Conservation (phyloP, 2,797 vertebrate genomes). For the Anguilla marmorata region DNA sequence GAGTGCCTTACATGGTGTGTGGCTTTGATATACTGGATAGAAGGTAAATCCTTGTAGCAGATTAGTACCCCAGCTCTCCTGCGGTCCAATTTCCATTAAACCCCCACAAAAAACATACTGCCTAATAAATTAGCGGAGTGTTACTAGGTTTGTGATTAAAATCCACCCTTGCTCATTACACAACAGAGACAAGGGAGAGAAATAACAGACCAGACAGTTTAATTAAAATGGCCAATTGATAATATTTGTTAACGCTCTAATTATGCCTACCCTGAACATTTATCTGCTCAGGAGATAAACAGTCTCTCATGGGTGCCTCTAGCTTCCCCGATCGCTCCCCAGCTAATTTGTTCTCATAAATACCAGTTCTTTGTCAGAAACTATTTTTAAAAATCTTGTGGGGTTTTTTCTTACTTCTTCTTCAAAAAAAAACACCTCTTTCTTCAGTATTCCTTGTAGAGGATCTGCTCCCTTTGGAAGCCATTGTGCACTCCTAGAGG, state of each 20-base stretch:
- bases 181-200: not conserved
- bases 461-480: not conserved
- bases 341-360: not conserved
- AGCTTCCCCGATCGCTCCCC: not conserved
- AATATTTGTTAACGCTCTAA: constrained; percentile 9
- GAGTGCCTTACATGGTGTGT: not conserved
- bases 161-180: not conserved
- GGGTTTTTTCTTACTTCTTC: not conserved
- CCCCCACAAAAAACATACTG: not conserved
- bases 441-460: constrained; percentile 6
- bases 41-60: not conserved
- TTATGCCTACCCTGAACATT: not conserved
- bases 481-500: not conserved
- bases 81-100: constrained; percentile 7
- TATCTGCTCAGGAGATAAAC: not conserved
- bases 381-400: not conserved
- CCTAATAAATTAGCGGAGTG: not conserved
- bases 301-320: not conserved
- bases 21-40: not conserved
- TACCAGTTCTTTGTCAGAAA: not conserved
- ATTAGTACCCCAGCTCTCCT: not conserved
- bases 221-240: not conserved
- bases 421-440: not conserved
- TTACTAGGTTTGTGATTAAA: not conserved
- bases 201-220: not conserved